phyloP scores from a whole-genome alignment of 2,113 vertebrate genomes.

The Periophthalmus modestus region DNA sequence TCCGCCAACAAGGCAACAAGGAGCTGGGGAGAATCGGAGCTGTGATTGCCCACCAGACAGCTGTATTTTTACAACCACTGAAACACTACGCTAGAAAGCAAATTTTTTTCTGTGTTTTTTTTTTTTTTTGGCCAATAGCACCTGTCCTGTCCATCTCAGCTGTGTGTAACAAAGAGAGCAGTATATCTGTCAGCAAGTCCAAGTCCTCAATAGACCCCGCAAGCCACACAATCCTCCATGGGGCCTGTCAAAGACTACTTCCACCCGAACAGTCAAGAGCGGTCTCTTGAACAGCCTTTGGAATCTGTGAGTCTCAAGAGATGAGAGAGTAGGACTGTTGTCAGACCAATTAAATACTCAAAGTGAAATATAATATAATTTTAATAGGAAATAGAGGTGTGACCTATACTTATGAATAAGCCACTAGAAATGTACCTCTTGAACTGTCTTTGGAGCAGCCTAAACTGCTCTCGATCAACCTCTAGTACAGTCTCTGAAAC shows the following conservation, averaged over 20 bases:
- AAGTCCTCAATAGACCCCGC: conserved; percentile 71
- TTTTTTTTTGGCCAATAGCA: conserved; percentile 61
- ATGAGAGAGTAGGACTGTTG: neutral
- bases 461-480: too few relatives aligned
- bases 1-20: conserved; percentile 71
- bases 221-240: conserved; percentile 59
- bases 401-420: neutral
- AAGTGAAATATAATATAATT: too few relatives aligned
- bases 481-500: neutral
- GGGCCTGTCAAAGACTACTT: conserved; percentile 53
- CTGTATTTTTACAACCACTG: conserved; percentile 80
- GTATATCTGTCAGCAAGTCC: conserved; percentile 75
- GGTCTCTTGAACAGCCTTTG: neutral
- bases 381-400: neutral
- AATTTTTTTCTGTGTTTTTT: conserved; percentile 44
- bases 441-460: neutral
- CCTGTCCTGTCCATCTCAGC: conserved; percentile 76
- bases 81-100: conserved; percentile 70
- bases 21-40: conserved; percentile 65
- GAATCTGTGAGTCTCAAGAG: neutral
- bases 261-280: neutral
- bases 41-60: conserved; percentile 63
- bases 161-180: conserved; percentile 70
- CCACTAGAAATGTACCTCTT: neutral
- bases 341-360: too few relatives aligned